These are phyloP conservation scores for Chlamydotis undulata DNA, from an alignment of 2,113 vertebrate genomes.

Conservation along the genomic window DNA sequence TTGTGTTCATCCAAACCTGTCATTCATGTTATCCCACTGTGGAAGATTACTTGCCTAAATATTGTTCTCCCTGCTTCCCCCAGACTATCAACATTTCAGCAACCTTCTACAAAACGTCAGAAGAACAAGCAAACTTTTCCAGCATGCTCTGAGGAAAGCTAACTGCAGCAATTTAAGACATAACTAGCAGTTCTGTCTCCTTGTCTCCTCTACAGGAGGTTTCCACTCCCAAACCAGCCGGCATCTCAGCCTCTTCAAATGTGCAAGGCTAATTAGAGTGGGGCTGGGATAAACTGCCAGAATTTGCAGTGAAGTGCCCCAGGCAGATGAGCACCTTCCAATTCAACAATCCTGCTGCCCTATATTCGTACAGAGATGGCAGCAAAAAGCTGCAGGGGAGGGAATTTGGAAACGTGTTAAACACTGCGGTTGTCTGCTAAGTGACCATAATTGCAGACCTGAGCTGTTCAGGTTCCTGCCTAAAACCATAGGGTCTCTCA, in stretches of 20 bases:
- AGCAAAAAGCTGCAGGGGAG: constrained; percentile 43
- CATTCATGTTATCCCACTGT: constrained; percentile 13
- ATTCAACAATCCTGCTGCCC: constrained; percentile 12
- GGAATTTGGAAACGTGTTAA: constrained; percentile 27
- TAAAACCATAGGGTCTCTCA: constrained; percentile 24
- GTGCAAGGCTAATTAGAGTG: constrained; percentile 12
- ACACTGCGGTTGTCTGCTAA: constrained; percentile 44
- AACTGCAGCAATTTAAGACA: background rate
- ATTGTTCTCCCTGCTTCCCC: background rate
- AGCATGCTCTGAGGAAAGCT: background rate
- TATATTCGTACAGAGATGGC: constrained; percentile 38
- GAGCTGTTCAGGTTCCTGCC: background rate
- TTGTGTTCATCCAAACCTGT: constrained; percentile 11
- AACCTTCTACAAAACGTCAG: constrained; percentile 39
- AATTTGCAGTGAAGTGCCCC: constrained; percentile 24
- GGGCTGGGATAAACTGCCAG: constrained; percentile 9
- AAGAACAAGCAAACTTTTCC: constrained; percentile 26
- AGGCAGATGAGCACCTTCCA: constrained; percentile 36
- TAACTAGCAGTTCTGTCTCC: constrained; percentile 3
- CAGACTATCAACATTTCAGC: background rate
- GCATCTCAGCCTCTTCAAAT: background rate
- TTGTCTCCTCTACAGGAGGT: constrained; percentile 6
- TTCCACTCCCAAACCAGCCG: background rate
- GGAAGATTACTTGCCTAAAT: constrained; percentile 14
- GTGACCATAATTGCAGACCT: constrained; percentile 23